phyloP scores from a whole-genome alignment of 2,113 vertebrate species.

The Cyanoliseus patagonus region DNA sequence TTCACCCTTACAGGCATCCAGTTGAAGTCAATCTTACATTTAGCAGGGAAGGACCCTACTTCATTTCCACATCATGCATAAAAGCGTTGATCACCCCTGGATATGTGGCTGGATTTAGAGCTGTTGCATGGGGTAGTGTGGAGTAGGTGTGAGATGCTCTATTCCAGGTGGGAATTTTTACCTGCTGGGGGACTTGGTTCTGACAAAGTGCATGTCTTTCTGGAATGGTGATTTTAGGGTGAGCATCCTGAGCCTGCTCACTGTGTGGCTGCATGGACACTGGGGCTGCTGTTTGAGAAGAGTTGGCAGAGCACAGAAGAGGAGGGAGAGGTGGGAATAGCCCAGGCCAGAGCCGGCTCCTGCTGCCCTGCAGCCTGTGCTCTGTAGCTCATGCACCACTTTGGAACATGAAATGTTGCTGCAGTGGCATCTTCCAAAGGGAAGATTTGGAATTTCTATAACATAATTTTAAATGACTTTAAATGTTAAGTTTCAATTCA shows the following conservation, averaged over 20 bases:
- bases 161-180: neutral
- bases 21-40: neutral
- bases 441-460: neutral
- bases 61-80: neutral
- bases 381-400: neutral
- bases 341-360: neutral
- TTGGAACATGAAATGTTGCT: neutral
- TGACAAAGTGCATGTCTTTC: rapidly evolving
- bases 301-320: neutral
- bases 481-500: neutral
- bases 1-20: neutral
- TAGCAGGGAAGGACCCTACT: neutral
- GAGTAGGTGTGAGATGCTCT: neutral
- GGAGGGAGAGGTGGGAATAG: neutral
- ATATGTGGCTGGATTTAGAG: neutral
- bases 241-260: neutral
- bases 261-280: neutral
- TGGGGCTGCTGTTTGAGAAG: neutral
- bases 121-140: neutral
- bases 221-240: neutral
- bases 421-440: neutral
- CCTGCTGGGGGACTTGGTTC: neutral
- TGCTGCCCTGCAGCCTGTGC: neutral
- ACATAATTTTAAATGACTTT: neutral
- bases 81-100: neutral